Base-by-base conservation (phyloP, 2,797 vertebrate genomes). In the Helicolenus hilgendorfi region DNA sequence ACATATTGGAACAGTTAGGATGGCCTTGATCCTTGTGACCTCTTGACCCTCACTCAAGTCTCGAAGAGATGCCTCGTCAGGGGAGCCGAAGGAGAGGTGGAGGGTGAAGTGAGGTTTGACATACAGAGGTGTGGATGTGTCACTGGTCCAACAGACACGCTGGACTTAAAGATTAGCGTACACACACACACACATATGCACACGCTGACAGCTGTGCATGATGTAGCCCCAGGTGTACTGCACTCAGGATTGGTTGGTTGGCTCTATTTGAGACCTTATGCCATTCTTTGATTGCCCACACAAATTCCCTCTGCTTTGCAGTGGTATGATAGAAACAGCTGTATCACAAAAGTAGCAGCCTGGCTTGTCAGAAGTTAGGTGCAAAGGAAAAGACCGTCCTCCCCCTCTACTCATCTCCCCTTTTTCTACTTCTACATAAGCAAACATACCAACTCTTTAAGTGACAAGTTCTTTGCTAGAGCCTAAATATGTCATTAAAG, bases 1-100 rank as follows among this genome's bases (percentile, higher is more conserved):
- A 94, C 94, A 96, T 83, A 88, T 79, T 94, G 93, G 83, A 96
- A 93, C 76, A 72, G 84, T 95, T 94, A 94, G 84, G 79, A 75
- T 53, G 76, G 72, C 72, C 58, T 89, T 86, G 87, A 84, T 92
- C 92, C 77, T 18, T 0, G 2, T 72, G 84, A 95, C 92, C 92
- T 72, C 11, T 26, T 79, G 87, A 95, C 90, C 87, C 55, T 64
- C 29, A 11, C 77, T 85, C 87, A 84, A 67, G 62, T 31, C 56
- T 68, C 58, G 33, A 67, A 36, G 73, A 72, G 79, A 74, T 77
- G 49, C 56, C 53, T 56, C 13, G 8, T 62, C 60, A 13, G 45
- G 35, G 4, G 60, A 26, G 63, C 20, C 11, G 22, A 29, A 36
- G 45, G 22, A 38, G 60, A 55, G 6, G 70, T 20, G 27, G 55